phyloP scores from a whole-genome alignment of 2,888 invertebrate genomes.

The Sceliomorpha sp. region DNA sequence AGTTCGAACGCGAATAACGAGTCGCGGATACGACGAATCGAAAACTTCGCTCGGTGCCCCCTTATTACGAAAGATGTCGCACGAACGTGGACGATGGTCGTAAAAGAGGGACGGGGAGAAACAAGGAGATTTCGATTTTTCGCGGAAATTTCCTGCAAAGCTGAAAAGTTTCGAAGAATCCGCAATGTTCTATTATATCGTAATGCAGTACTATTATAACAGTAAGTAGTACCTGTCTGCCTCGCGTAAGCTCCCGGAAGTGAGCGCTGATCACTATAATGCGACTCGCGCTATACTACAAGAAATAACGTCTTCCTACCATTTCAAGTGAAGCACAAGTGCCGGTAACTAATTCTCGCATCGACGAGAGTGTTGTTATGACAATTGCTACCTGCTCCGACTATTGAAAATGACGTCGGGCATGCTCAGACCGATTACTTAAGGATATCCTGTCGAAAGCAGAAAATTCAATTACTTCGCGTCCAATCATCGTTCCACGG shows the following conservation, averaged over 20 bases:
- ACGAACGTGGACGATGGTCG: too few species aligned
- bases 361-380: conserved; percentile 48
- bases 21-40: too few species aligned
- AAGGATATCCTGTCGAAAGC: conserved; percentile 56
- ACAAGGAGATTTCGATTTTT: conserved; percentile 10
- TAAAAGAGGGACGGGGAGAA: conserved; percentile 22
- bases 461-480: conserved; percentile 62
- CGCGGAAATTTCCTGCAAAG: conserved; percentile 58
- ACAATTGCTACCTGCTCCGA: conserved; percentile 48
- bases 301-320: conserved; percentile 69
- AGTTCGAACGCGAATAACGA: too few species aligned
- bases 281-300: conserved; percentile 59
- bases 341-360: conserved; percentile 47
- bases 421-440: conserved; percentile 36
- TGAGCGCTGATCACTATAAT: conserved; percentile 68
- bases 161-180: conserved; percentile 61
- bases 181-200: conserved; percentile 71
- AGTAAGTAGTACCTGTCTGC: conserved; percentile 71
- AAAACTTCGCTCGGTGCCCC: too few species aligned
- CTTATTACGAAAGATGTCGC: too few species aligned
- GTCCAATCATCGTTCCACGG: neutral
- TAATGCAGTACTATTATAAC: conserved; percentile 72
- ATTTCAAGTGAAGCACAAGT: conserved; percentile 55
- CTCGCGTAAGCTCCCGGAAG: conserved; percentile 65
- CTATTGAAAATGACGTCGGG: conserved; percentile 59